Conservation (phyloP, 2,888 invertebrate species). For the Synanthedon vespiformis region DNA sequence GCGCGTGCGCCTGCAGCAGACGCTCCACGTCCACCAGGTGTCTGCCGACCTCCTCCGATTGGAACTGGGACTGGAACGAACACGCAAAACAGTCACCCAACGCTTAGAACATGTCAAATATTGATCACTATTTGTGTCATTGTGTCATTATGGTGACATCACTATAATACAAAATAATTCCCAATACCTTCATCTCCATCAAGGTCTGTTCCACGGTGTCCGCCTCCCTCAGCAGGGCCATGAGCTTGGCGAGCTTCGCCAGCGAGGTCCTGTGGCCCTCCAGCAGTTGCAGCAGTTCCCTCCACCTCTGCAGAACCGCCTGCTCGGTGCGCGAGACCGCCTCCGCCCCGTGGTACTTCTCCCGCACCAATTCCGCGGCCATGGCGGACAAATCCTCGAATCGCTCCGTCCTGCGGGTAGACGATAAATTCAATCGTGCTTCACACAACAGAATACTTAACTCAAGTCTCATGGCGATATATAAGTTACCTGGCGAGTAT, state of each 20-base stretch:
- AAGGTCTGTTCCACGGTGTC: constrained; percentile 89
- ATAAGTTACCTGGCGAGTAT: constrained; percentile 83
- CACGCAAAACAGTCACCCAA: no score
- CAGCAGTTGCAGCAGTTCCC: constrained; percentile 83
- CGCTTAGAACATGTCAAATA: no score
- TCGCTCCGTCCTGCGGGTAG: constrained; percentile 78
- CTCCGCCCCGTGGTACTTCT: constrained; percentile 92
- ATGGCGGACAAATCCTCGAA: constrained; percentile 94
- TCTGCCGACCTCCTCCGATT: constrained; percentile 90
- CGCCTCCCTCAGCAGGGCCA: constrained; percentile 90
- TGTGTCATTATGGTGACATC: no score
- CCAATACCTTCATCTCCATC: constrained; percentile 79
- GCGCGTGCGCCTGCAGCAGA: constrained; percentile 90
- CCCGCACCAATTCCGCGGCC: constrained; percentile 90
- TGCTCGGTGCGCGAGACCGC: constrained; percentile 77
- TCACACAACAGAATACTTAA: no score
- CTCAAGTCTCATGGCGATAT: no score
- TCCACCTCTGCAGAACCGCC: constrained; percentile 89
- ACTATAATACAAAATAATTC: no score
- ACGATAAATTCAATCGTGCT: no score
- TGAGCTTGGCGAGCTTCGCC: constrained; percentile 83
- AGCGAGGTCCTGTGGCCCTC: constrained; percentile 84
- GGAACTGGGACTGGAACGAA: constrained; percentile 70
- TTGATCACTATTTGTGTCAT: no score
- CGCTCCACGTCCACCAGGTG: constrained; percentile 96